These are phyloP conservation scores for Chrysopa pallens DNA, from an alignment of 1,140 invertebrate genomes.

Conservation along the genomic window DNA sequence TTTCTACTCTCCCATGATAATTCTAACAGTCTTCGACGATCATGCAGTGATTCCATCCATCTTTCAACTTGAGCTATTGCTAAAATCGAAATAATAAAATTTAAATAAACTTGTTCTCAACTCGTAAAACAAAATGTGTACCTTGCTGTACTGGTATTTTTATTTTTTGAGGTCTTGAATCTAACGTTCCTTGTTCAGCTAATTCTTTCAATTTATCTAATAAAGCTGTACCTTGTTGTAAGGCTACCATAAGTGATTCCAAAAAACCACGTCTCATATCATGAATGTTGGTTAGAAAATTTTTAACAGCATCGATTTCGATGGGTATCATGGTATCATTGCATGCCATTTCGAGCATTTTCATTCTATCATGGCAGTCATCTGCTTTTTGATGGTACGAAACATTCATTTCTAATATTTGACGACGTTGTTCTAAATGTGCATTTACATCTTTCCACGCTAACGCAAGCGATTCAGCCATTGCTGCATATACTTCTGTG, in stretches of 20 bases:
- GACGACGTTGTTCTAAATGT: constrained; percentile 56
- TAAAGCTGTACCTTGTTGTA: constrained; percentile 61
- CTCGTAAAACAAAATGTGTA: constrained; percentile 12
- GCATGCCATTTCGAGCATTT: constrained; percentile 44
- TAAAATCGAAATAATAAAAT: constrained; percentile 13
- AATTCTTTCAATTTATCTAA: constrained; percentile 49
- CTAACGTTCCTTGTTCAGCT: constrained; percentile 42
- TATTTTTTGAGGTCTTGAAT: constrained; percentile 54
- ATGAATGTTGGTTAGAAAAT: constrained; percentile 40
- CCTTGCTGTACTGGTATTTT: constrained; percentile 39
- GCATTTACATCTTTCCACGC: constrained; percentile 79
- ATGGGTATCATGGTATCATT: constrained; percentile 40
- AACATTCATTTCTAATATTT: constrained; percentile 58
- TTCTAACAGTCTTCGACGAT: constrained; percentile 54
- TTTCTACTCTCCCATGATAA: constrained; percentile 49
- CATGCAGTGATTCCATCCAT: constrained; percentile 60
- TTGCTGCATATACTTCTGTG: constrained; percentile 70
- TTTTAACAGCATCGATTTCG: constrained; percentile 46
- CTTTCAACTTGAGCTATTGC: constrained; percentile 51
- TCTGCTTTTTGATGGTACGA: constrained; percentile 51
- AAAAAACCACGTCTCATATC: constrained; percentile 48
- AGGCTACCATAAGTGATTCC: constrained; percentile 53
- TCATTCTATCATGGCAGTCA: constrained; percentile 50
- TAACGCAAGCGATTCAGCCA: constrained; percentile 73
- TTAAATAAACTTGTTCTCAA: background rate